Evolutionary conservation across 53 echinoderm and acorn worm genomes (phyloP).

Genomic region (Pentamera pediparva): DNA sequence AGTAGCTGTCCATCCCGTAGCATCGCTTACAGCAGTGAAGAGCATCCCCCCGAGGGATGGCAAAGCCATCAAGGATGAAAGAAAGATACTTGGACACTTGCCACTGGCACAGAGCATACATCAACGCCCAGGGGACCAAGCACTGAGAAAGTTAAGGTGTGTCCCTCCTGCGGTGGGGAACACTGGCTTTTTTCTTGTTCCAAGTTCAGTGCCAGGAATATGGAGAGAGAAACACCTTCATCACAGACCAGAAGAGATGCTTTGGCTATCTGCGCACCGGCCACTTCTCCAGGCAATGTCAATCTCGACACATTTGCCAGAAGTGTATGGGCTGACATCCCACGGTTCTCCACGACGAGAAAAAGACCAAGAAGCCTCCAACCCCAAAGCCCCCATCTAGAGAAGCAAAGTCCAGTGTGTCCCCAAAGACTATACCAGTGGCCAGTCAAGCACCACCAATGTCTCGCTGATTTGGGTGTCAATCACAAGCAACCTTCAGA

Average conservation of each 20-base stretch:
- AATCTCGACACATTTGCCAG: constrained; percentile 23
- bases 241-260: too few relatives aligned
- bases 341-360: constrained; percentile 45
- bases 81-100: neutral
- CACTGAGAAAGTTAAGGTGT: constrained; percentile 11
- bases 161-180: constrained; percentile 24
- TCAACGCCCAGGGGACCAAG: too few relatives aligned
- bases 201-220: constrained; percentile 4
- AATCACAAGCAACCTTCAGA: neutral
- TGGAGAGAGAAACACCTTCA: too few relatives aligned
- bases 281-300: too few relatives aligned
- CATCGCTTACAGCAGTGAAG: too few relatives aligned
- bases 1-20: too few relatives aligned
- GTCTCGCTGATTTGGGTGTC: constrained; percentile 24
- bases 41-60: too few relatives aligned
- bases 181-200: constrained; percentile 35
- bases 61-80: too few relatives aligned
- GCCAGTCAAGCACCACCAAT: too few relatives aligned
- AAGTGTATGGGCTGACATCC: constrained; percentile 56
- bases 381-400: neutral
- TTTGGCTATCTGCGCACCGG: constrained; percentile 45
- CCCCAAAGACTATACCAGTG: neutral
- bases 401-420: neutral
- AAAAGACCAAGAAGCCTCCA: neutral
- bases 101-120: too few relatives aligned